phyloP scores from a whole-genome alignment of 2,113 vertebrate genomes.

The Rana temporaria region DNA sequence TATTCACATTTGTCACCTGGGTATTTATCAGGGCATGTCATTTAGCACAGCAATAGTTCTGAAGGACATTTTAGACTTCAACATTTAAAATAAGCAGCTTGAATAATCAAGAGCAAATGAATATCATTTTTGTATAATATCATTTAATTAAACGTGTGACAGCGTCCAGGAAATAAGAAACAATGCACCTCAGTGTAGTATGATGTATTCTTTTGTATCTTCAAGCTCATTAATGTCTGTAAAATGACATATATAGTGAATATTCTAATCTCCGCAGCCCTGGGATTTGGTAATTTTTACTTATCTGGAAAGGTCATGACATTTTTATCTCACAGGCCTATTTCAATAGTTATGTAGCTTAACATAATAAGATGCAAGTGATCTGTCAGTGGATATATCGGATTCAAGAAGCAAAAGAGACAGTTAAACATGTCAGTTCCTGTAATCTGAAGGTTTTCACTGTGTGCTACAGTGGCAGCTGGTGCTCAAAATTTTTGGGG shows the following conservation, averaged over 20 bases:
- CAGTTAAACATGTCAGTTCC: neutral
- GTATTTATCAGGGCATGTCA: too few species aligned
- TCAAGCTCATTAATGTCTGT: conserved; percentile 31
- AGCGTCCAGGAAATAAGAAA: conserved; percentile 16
- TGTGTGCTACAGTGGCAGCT: neutral
- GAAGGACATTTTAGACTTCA: neutral
- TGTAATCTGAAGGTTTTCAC: neutral
- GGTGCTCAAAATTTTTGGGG: too few species aligned
- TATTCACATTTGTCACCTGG: too few species aligned
- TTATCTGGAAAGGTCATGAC: conserved; percentile 36
- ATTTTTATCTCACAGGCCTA: conserved; percentile 11
- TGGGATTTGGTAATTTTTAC: conserved; percentile 21
- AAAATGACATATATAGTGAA: conserved; percentile 13
- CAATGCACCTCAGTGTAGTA: neutral
- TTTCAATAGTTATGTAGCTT: neutral
- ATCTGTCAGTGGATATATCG: conserved; percentile 1
- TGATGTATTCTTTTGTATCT: conserved; percentile 19
- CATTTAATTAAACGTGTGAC: conserved; percentile 19
- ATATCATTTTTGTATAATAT: conserved; percentile 10
- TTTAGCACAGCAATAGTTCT: neutral
- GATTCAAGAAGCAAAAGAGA: neutral
- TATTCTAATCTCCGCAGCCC: neutral
- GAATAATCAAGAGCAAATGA: neutral
- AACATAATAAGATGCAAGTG: conserved; percentile 6
- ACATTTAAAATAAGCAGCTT: conserved; percentile 3